phyloP scores from a whole-genome alignment of 2,888 invertebrate genomes.

The Chrysina gloriosa region DNA sequence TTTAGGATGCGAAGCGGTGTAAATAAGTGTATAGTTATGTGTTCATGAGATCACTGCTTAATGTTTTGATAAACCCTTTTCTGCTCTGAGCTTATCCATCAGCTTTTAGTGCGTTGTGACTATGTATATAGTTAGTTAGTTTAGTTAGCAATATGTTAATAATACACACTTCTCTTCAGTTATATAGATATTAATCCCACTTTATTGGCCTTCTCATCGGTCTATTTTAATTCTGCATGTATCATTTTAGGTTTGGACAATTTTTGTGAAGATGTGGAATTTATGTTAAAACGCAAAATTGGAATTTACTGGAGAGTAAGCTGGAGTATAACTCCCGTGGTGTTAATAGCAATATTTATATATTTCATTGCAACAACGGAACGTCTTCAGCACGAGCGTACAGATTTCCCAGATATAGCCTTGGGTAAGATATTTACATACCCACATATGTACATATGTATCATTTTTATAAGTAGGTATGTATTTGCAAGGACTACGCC shows the following conservation, averaged over 20 bases:
- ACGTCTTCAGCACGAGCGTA: slow-evolving; percentile 71
- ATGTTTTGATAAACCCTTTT: too few species aligned
- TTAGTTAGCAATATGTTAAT: too few species aligned
- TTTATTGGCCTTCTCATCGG: too few species aligned
- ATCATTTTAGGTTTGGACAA: slow-evolving; percentile 69
- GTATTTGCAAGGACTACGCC: neutral
- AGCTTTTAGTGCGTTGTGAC: too few species aligned
- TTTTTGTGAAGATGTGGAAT: slow-evolving; percentile 80
- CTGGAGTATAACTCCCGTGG: slow-evolving; percentile 81
- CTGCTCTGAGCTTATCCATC: too few species aligned
- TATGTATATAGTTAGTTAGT: too few species aligned
- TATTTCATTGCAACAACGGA: slow-evolving; percentile 75
- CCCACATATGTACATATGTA: neutral
- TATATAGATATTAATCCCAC: neutral
- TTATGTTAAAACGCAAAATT: slow-evolving; percentile 79
- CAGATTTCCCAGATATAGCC: slow-evolving; percentile 71
- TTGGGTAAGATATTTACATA: slow-evolving; percentile 66
- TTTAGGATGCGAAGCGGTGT: too few species aligned
- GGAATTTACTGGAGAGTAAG: slow-evolving; percentile 83
- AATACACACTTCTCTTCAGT: neutral
- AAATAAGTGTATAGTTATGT: too few species aligned
- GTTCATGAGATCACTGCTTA: too few species aligned
- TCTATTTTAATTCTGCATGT: neutral
- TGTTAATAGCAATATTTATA: slow-evolving; percentile 77
- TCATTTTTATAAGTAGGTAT: neutral